Percentiles rank a stretch among this genome's conserved stretches.
phyloP scores from a whole-genome alignment of 1,140 invertebrate species.

The Micrasema minimum region DNA sequence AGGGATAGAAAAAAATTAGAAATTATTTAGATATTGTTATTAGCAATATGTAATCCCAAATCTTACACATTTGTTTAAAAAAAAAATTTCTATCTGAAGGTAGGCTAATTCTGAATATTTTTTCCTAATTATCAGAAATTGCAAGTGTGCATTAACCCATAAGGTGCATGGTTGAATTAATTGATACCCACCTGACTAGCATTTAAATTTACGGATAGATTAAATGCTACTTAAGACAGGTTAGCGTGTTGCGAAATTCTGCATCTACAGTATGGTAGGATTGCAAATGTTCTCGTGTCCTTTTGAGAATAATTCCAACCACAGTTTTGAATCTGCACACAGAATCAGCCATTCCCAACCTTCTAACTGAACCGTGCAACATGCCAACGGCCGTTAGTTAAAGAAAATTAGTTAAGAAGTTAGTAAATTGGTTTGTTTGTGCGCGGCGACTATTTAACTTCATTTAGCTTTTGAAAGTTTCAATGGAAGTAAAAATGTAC shows the following conservation, averaged over 20 bases:
- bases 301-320: slow-evolving; percentile 14
- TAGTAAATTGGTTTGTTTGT: background rate
- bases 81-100: too few species aligned
- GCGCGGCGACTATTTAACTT: background rate
- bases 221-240: slow-evolving; percentile 13
- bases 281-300: slow-evolving; percentile 8
- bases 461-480: background rate
- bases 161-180: background rate
- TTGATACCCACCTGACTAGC: background rate
- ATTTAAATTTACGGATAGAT: background rate
- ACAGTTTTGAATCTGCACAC: background rate
- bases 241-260: slow-evolving; percentile 18
- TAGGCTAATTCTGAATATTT: too few species aligned
- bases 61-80: too few species aligned
- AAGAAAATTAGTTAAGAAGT: background rate
- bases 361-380: background rate
- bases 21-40: too few species aligned
- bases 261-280: background rate
- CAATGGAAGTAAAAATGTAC: background rate
- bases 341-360: background rate
- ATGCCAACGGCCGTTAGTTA: background rate
- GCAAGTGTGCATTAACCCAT: too few species aligned
- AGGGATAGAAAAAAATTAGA: too few species aligned
- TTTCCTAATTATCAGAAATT: too few species aligned
- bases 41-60: too few species aligned